Evolutionary conservation across 2,113 vertebrate species (phyloP), one percentile per base, ranked within the genome.

Genomic region (Aptenodytes patagonicus): DNA sequence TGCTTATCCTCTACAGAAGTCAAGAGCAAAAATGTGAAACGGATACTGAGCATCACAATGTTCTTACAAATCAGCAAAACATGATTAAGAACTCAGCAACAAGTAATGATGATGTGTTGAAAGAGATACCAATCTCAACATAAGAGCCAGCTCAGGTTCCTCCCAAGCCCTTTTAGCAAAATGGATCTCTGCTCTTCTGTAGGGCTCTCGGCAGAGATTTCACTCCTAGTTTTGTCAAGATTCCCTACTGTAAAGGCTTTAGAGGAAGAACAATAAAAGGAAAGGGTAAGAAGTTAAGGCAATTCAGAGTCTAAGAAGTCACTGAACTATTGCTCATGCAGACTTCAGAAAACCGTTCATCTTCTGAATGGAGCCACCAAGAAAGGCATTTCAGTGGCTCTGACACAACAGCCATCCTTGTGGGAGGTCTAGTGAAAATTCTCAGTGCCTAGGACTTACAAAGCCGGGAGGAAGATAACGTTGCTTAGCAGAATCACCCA

Each of bases 371-470:
- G 54, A 93, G 38, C 83, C 91, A 93, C 77, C 93, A 89, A 79
- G 54, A 46, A 38, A 22, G 64, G 86, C 94, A 2, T 49, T 61
- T 80, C 32, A 31, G 73, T 17, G 51, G 65, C 76, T 76, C 42
- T 36, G 87, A 54, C 75, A 25, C 52, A 3, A 42, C 81, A 79
- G 65, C 31, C 81, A 47, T 36, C 87, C 70, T 81, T 11, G 10
- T 96, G 96, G 96, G 96, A 94, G 95, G 95, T 97, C 96, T 80
- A 17, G 57, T 36, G 70, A 76, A 47, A 7, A 21, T 5, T 17
- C 64, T 4, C 44, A 40, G 32, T 8, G 85, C 36, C 40, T 13
- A 7, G 57, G 28, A 68, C 49, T 75, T 55, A 42, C 5, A 1
- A 46, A 71, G 80, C 55, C 2, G 1, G 1, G 5, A 57, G 38